phyloP scores from a whole-genome alignment of 2,888 invertebrate species.

The Oscheius sp. region DNA sequence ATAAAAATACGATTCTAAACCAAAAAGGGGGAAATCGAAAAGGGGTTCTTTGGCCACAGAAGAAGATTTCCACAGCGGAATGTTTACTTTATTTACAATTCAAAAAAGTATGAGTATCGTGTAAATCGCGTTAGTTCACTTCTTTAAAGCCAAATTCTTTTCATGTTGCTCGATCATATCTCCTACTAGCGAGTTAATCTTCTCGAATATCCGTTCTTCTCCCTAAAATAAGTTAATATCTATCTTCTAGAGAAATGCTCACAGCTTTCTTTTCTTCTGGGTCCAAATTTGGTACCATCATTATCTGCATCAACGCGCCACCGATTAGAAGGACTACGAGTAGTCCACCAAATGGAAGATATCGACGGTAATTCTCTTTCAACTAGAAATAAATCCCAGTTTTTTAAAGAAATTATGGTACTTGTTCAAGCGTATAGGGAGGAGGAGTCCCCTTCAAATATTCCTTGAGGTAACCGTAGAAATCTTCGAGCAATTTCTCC shows the following conservation, averaged over 20 bases:
- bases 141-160: constrained; percentile 38
- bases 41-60: no score
- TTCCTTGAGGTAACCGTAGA: constrained; percentile 46
- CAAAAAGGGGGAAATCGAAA: no score
- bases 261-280: constrained; percentile 5
- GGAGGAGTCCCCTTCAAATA: constrained; percentile 32
- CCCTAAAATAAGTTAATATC: neutral
- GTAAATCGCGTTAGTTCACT: no score
- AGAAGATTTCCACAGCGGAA: no score
- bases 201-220: constrained; percentile 5
- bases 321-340: constrained; percentile 18
- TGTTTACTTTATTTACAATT: no score
- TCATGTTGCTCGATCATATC: constrained; percentile 9
- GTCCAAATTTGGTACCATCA: constrained; percentile 13
- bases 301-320: neutral
- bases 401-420: neutral
- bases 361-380: constrained; percentile 15
- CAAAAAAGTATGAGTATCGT: no score
- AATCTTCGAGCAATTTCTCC: constrained; percentile 44
- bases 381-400: neutral
- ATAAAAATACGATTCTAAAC: no score
- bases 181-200: constrained; percentile 12
- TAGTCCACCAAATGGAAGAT: constrained; percentile 13
- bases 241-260: no score
- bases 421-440: constrained; percentile 49